phyloP scores from a whole-genome alignment of 2,113 vertebrate species.

The Climacteris rufus region DNA sequence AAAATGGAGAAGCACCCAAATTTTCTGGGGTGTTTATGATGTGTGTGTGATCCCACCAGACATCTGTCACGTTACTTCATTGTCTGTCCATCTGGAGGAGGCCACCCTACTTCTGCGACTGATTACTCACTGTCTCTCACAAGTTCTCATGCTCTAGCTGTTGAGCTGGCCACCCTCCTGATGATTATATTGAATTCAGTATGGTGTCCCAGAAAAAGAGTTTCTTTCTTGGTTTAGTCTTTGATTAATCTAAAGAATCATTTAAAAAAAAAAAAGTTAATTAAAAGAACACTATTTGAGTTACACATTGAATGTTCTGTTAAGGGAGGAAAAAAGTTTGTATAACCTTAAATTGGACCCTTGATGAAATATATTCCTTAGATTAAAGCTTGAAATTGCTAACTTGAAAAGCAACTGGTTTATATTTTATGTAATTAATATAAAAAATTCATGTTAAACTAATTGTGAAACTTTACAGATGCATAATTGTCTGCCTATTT shows the following conservation, averaged over 20 bases:
- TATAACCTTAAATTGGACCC: neutral
- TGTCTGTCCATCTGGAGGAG: neutral
- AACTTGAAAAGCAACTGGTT: neutral
- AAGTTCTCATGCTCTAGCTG: neutral
- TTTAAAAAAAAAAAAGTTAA: neutral
- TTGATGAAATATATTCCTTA: neutral
- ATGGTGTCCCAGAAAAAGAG: neutral
- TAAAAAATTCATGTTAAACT: neutral
- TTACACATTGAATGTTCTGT: neutral
- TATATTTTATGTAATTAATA: neutral
- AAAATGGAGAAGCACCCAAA: neutral
- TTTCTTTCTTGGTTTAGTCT: neutral
- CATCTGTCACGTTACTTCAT: neutral
- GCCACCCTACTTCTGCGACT: neutral
- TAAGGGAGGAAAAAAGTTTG: neutral
- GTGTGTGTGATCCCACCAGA: rapidly evolving
- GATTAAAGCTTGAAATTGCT: neutral
- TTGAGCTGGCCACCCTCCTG: neutral
- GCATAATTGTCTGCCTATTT: neutral
- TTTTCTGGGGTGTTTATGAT: neutral
- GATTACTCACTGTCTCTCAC: neutral
- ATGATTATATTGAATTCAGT: neutral
- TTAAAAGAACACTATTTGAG: neutral
- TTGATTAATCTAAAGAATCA: neutral
- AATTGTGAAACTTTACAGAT: neutral